Base-by-base conservation (phyloP, 2,888 invertebrate genomes). In the Oligia latruncula region DNA sequence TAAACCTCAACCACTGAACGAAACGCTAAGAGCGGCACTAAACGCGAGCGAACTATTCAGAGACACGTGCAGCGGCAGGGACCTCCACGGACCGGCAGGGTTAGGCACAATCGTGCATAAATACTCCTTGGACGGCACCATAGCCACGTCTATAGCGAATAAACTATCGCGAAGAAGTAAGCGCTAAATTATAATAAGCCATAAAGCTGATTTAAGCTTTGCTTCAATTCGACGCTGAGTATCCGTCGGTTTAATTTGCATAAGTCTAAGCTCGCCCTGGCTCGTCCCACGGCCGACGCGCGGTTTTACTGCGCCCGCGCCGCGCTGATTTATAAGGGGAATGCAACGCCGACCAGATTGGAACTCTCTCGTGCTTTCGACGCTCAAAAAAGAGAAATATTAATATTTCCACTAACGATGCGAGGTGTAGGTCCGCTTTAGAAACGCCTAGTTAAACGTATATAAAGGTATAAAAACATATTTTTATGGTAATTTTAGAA, bases 241-340 rank as follows among this genome's bases (percentile, higher is more conserved):
- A 85, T 87, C 86, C 85, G 87, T 87, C 80, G 78, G 86, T 90
- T 89, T 90, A 89, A 91, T 92, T 92, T 92, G 90, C 91, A 91
- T 91, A 91, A 88, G 87, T 90, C 91, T 92, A 90, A 90, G 87
- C 88, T 88, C 68, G 85, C 83, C 73, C 71, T 13, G 20, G n/a
- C 40, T 75, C 72, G 79, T 83, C 87, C 76, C 83, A 83, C 87
- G 79, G 76, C 81, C 80, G 86, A 77, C 55, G 73, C 71, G 23
- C 67, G 66, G 84, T 87, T 90, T 90, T 87, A 91, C 88, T 84
- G 85, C 85, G 62, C 52, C 43, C 84, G 85, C 85, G 62, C 52
- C 43, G 20, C 73, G 49, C 68, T 90, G 88, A 91, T 91, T 91
- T 91, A 90, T 89, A 88, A 80, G 83, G 66, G 62, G 80, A 80